Evolutionary conservation across 2,888 invertebrate genomes (phyloP), one percentile per base, ranked within the genome.

Genomic region (Heterodera filipjevi): DNA sequence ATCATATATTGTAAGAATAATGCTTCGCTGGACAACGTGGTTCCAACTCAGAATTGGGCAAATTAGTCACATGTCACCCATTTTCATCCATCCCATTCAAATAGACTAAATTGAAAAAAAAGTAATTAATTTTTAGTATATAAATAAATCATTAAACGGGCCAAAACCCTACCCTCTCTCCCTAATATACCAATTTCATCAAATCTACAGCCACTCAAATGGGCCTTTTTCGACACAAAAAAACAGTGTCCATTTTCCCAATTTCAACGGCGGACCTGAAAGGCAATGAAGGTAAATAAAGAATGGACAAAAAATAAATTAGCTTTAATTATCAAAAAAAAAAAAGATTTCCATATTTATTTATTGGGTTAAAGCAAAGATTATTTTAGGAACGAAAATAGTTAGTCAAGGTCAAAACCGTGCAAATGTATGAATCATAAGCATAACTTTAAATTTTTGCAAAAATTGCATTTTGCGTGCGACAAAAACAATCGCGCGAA

Each of bases 201-300:
- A 49, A 49, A 12, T 49, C 16, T 12, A 12, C 10, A 2, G 16
- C 46, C 46, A 49, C 46, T 12, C 46, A 49, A 59, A 59, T 59
- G 59, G 59, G 59, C 59, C 1, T 59, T 59, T 59, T 59, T 59
- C 59, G 59, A 59, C 59, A 59, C 59, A 27, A n/a, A 5, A 59
- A 59, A 59, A 59, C 59, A 2, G 59, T 59, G 59, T 27, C 59
- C n/a, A 59, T 59, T 59, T 59, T 59, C 59, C 59, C 59, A n/a
- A 59, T 59, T 59, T 59, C 59, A 5, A 27, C 59, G 27, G 59
- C 59, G n/a, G 59, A 59, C 27, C 59, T 59, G 59, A 59, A 59
- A 12, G 59, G 59, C 59, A 59, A 59, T 59, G 59, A 59, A 59
- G 59, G 59, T 59, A 22, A 59, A 19, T 49, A 19, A 49, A 12